phyloP scores from a whole-genome alignment of 2,113 vertebrate genomes.

The Colius striatus region DNA sequence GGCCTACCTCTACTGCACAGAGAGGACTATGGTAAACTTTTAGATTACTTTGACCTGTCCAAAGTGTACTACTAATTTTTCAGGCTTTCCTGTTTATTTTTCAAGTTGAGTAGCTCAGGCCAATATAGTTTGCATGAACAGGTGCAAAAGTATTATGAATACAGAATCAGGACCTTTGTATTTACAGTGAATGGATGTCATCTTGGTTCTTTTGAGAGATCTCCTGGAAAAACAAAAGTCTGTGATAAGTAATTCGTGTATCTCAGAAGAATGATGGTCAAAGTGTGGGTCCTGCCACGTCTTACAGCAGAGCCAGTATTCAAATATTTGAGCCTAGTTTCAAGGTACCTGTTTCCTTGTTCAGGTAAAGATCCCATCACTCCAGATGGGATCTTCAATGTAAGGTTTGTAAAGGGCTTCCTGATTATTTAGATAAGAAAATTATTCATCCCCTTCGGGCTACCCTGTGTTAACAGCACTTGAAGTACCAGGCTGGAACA shows the following conservation, averaged over 20 bases:
- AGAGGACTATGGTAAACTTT: not conserved
- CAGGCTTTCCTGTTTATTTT: not conserved
- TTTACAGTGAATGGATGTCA: not conserved
- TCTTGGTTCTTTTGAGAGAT: not conserved
- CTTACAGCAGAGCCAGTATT: not conserved
- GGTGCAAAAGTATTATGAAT: not conserved
- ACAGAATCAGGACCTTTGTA: not conserved
- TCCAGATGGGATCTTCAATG: not conserved
- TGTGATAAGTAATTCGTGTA: not conserved
- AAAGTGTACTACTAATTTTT: not conserved
- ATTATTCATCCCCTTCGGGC: not conserved
- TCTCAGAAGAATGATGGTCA: not conserved
- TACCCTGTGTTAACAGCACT: not conserved
- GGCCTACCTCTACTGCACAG: not conserved
- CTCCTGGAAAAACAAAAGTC: not conserved
- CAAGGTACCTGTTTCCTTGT: not conserved
- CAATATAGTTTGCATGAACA: not conserved
- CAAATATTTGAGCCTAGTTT: not conserved
- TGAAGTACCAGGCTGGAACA: slow-evolving; percentile 1
- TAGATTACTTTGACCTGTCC: not conserved
- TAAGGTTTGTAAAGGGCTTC: not conserved
- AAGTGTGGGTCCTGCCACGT: not conserved
- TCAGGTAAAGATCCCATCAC: not conserved
- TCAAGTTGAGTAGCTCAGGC: not conserved
- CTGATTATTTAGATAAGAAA: not conserved